phyloP scores from a whole-genome alignment of 2,113 vertebrate genomes.

The Nibea coibor region DNA sequence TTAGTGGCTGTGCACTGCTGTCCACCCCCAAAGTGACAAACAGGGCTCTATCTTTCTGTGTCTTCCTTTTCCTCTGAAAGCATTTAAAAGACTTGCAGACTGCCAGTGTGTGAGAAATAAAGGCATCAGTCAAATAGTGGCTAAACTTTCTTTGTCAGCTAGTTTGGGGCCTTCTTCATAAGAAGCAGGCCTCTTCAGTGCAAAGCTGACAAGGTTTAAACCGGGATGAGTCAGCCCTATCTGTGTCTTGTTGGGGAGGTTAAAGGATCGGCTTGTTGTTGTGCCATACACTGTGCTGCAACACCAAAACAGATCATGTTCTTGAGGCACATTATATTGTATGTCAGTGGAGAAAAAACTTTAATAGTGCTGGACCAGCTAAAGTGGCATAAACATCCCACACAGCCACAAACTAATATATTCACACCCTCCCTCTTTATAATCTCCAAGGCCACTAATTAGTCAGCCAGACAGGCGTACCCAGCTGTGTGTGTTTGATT shows the following conservation, averaged over 20 bases:
- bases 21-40: not conserved
- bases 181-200: not conserved
- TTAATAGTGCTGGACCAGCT: not conserved
- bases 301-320: not conserved
- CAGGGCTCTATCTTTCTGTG: too few species aligned
- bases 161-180: not conserved
- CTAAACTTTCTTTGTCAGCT: not conserved
- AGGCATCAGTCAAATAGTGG: not conserved
- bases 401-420: not conserved
- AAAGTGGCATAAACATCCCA: not conserved
- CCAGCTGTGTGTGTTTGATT: not conserved
- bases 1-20: not conserved
- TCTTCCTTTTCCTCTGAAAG: not conserved
- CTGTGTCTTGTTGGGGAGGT: not conserved
- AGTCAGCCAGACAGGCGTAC: not conserved
- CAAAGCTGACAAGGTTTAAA: not conserved
- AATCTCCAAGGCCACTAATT: not conserved
- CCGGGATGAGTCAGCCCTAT: not conserved
- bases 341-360: not conserved
- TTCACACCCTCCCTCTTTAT: not conserved
- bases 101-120: not conserved
- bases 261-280: conserved; percentile 27
- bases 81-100: too few species aligned
- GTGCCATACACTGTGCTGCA: conserved; percentile 10
- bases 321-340: not conserved